phyloP scores from a whole-genome alignment of 2,888 invertebrate species.

The Conistra vaccinii region DNA sequence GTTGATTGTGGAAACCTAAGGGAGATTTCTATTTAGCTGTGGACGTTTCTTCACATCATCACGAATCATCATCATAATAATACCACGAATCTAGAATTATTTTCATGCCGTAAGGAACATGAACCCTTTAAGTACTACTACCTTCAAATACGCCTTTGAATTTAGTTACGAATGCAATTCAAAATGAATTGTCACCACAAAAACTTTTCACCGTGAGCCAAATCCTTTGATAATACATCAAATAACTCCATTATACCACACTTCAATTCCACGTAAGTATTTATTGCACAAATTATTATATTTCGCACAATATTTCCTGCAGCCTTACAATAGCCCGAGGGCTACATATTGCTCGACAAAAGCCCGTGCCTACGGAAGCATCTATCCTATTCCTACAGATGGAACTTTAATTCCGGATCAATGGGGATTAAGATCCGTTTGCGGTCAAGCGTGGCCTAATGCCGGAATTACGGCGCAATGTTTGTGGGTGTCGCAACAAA shows the following conservation, averaged over 20 bases:
- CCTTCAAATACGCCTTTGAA: neutral
- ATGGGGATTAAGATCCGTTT: conserved; percentile 54
- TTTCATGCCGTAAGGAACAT: neutral
- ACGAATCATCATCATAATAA: too few relatives aligned
- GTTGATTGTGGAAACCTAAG: neutral
- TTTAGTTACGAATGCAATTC: neutral
- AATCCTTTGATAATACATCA: conserved; percentile 16
- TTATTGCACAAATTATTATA: conserved; percentile 56
- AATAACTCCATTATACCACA: conserved; percentile 25
- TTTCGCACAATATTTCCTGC: conserved; percentile 23
- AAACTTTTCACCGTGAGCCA: neutral
- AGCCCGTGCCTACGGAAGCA: conserved; percentile 51
- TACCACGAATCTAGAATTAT: neutral
- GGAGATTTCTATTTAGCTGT: neutral
- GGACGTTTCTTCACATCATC: neutral
- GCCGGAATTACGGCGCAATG: conserved; percentile 60
- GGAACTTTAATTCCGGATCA: conserved; percentile 71
- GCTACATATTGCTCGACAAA: conserved; percentile 15
- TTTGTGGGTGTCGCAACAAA: conserved; percentile 76
- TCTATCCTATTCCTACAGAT: conserved; percentile 38
- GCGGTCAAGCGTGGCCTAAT: conserved; percentile 55
- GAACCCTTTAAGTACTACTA: neutral
- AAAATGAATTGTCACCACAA: neutral
- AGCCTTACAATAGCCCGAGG: conserved; percentile 1
- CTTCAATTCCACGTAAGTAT: conserved; percentile 39